phyloP scores from a whole-genome alignment of 2,888 invertebrate genomes.

The Drosophila gaucha region DNA sequence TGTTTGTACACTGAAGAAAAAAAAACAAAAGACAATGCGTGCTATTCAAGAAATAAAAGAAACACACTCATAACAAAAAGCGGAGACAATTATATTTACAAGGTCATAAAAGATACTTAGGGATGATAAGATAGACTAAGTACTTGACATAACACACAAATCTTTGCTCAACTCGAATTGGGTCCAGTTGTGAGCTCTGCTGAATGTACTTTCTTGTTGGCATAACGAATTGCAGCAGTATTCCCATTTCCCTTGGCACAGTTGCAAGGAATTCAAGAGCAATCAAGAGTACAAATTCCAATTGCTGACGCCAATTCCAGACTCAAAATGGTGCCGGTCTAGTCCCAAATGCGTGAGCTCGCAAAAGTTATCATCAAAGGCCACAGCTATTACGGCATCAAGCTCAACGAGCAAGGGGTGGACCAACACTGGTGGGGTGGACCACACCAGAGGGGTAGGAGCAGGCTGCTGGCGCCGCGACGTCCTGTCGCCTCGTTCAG shows the following conservation, averaged over 20 bases:
- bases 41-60: no score
- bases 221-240: constrained; percentile 51
- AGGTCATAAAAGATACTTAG: constrained; percentile 17
- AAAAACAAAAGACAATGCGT: background rate
- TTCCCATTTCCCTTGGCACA: constrained; percentile 36
- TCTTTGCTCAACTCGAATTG: background rate
- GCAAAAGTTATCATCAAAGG: constrained; percentile 22
- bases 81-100: constrained; percentile 14
- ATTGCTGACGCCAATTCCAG: constrained; percentile 47
- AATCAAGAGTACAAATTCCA: constrained; percentile 25
- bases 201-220: constrained; percentile 6
- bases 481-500: constrained; percentile 65
- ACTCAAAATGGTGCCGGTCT: constrained; percentile 9
- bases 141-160: constrained; percentile 8
- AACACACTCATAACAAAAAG: background rate
- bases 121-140: constrained; percentile 18
- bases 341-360: constrained; percentile 47
- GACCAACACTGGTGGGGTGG: background rate
- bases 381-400: constrained; percentile 56
- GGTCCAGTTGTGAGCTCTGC: background rate
- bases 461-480: constrained; percentile 63
- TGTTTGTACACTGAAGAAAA: no score
- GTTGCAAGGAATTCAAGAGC: constrained; percentile 30
- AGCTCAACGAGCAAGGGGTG: constrained; percentile 20
- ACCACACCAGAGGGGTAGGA: background rate